These are phyloP conservation scores for Synodontis membranacea DNA, from an alignment of 2,113 vertebrate genomes.

Conservation along the genomic window DNA sequence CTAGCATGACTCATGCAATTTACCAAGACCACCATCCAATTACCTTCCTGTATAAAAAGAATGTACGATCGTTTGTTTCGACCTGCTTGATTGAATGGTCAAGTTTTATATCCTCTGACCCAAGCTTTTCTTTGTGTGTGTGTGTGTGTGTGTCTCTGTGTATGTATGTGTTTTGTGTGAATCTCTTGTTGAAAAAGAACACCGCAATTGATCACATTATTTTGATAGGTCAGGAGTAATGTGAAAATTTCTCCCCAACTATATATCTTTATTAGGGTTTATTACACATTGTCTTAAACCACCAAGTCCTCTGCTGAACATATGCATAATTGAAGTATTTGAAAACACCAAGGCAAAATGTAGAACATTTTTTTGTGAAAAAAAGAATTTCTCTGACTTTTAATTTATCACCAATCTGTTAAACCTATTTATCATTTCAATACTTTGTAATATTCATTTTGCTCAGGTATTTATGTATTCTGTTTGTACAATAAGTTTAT, in stretches of 20 bases:
- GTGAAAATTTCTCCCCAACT: slow-evolving; percentile 10
- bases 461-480: not conserved
- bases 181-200: slow-evolving; percentile 13
- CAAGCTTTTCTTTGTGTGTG: slow-evolving; percentile 21
- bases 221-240: slow-evolving; percentile 32
- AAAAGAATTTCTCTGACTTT: not conserved
- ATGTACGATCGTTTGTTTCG: not conserved
- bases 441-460: not conserved
- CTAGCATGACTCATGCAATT: slow-evolving; percentile 56
- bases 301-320: not conserved
- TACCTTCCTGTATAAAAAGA: slow-evolving; percentile 32
- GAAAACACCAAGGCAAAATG: not conserved
- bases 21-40: slow-evolving; percentile 41
- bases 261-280: slow-evolving; percentile 19
- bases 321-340: not conserved
- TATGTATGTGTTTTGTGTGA: not conserved
- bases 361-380: not conserved
- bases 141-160: not conserved
- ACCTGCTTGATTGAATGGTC: slow-evolving; percentile 42
- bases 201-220: not conserved
- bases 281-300: slow-evolving; percentile 6
- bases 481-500: not conserved
- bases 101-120: slow-evolving; percentile 45
- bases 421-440: not conserved
- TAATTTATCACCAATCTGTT: not conserved